These are phyloP conservation scores for Gasterosteus nipponicus DNA, from an alignment of 2,113 vertebrate species.

Conservation along the genomic window DNA sequence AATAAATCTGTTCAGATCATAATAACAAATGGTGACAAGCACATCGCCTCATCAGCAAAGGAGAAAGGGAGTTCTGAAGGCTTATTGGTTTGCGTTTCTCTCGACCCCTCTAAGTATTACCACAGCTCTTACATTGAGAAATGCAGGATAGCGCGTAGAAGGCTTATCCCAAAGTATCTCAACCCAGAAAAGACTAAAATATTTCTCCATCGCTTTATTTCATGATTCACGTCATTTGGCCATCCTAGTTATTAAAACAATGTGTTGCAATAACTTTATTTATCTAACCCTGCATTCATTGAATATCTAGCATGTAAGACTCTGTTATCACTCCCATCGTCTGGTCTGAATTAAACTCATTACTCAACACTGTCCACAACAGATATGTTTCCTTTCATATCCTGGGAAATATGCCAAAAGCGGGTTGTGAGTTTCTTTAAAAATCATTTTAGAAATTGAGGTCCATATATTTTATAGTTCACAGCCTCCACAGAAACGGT, in stretches of 20 bases:
- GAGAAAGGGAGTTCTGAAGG: background rate
- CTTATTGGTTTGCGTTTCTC: conserved; percentile 25
- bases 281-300: conserved; percentile 8
- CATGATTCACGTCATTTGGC: background rate
- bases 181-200: background rate
- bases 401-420: conserved; percentile 12
- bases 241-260: conserved; percentile 3
- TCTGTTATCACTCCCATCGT: background rate
- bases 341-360: conserved; percentile 35
- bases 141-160: conserved; percentile 2
- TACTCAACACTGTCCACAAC: conserved; percentile 11
- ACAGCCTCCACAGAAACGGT: conserved; percentile 17
- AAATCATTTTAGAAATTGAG: conserved; percentile 46
- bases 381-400: conserved; percentile 40
- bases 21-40: conserved; percentile 10
- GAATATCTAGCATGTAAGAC: conserved; percentile 20
- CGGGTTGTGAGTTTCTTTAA: conserved; percentile 46
- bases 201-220: background rate
- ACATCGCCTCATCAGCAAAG: conserved; percentile 15
- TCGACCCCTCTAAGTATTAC: conserved; percentile 11
- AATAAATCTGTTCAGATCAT: conserved; percentile 35
- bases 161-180: conserved; percentile 8
- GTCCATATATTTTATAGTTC: conserved; percentile 29
- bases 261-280: background rate
- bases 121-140: background rate